Conservation (phyloP, 1,140 invertebrate species). For the Danaus melanippus region DNA sequence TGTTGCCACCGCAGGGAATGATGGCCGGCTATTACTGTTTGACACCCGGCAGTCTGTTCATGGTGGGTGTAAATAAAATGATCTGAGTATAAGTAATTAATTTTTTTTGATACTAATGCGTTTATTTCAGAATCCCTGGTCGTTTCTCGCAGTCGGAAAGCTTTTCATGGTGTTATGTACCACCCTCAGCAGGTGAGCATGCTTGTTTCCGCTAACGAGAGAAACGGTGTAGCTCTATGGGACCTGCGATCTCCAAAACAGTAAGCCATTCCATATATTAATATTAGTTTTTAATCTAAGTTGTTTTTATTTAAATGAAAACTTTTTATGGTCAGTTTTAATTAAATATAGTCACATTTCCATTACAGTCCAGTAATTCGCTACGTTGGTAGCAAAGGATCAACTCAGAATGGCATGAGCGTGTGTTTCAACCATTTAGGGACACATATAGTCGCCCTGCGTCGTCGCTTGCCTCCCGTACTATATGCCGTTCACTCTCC, state of each 20-base stretch:
- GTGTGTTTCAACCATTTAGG: slow-evolving; percentile 90
- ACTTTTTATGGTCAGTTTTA: background rate
- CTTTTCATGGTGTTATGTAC: slow-evolving; percentile 93
- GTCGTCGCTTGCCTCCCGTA: slow-evolving; percentile 87
- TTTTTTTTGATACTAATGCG: too few species aligned
- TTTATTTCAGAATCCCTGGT: slow-evolving; percentile 55
- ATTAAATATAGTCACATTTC: background rate
- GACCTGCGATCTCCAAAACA: slow-evolving; percentile 87
- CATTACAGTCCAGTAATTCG: slow-evolving; percentile 74
- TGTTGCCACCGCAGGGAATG: slow-evolving; percentile 91
- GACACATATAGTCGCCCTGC: slow-evolving; percentile 84
- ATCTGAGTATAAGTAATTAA: too few species aligned
- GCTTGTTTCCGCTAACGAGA: slow-evolving; percentile 90
- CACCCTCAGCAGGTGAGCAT: slow-evolving; percentile 88
- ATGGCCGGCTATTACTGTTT: slow-evolving; percentile 88
- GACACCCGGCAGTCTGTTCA: slow-evolving; percentile 82
- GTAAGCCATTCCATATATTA: slow-evolving; percentile 70
- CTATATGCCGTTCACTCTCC: slow-evolving; percentile 81
- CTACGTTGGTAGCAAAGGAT: slow-evolving; percentile 79
- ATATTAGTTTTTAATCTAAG: background rate
- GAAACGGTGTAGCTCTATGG: slow-evolving; percentile 91
- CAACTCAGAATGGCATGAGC: slow-evolving; percentile 89
- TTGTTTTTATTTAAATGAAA: slow-evolving; percentile 1
- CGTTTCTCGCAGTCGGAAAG: slow-evolving; percentile 61
- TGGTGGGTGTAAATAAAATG: slow-evolving; percentile 33